These are phyloP conservation scores for Anodontia alba DNA, from an alignment of 2,888 invertebrate genomes.

Conservation along the genomic window DNA sequence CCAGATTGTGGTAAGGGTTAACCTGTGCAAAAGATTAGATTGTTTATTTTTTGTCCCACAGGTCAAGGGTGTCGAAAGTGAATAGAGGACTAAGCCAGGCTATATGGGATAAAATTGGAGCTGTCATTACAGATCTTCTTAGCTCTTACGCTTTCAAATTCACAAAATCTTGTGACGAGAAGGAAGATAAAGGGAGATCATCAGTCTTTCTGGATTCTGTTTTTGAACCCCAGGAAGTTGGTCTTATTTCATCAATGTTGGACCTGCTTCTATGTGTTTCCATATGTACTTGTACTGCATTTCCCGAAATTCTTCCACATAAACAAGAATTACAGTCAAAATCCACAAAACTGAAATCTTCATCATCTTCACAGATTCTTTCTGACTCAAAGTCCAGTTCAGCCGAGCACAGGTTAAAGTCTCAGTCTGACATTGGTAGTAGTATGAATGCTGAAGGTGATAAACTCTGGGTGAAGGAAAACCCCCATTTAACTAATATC, in stretches of 20 bases:
- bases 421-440: conserved; percentile 42
- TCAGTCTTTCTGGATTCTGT: conserved; percentile 20
- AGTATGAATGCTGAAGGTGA: conserved; percentile 36
- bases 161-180: conserved; percentile 17
- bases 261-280: conserved; percentile 60
- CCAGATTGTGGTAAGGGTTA: too few species aligned
- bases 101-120: conserved; percentile 69
- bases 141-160: conserved; percentile 55
- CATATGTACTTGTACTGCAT: conserved; percentile 65
- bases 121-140: conserved; percentile 55
- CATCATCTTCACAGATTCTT: conserved; percentile 33
- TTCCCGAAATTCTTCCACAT: conserved; percentile 56
- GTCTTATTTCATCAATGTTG: conserved; percentile 54
- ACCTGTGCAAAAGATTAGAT: too few species aligned
- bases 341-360: conserved; percentile 50
- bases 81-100: conserved; percentile 64
- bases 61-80: conserved; percentile 60
- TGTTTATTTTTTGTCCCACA: too few species aligned
- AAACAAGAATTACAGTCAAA: conserved; percentile 37
- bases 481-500: conserved; percentile 57
- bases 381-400: conserved; percentile 15
- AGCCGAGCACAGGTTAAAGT: conserved; percentile 40
- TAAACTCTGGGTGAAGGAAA: conserved; percentile 58
- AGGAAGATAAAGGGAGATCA: conserved; percentile 5
- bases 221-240: conserved; percentile 61